Percentiles rank a stretch among this genome's conserved stretches.
phyloP scores from a whole-genome alignment of 2,113 vertebrate species.

The Percina caprodes region DNA sequence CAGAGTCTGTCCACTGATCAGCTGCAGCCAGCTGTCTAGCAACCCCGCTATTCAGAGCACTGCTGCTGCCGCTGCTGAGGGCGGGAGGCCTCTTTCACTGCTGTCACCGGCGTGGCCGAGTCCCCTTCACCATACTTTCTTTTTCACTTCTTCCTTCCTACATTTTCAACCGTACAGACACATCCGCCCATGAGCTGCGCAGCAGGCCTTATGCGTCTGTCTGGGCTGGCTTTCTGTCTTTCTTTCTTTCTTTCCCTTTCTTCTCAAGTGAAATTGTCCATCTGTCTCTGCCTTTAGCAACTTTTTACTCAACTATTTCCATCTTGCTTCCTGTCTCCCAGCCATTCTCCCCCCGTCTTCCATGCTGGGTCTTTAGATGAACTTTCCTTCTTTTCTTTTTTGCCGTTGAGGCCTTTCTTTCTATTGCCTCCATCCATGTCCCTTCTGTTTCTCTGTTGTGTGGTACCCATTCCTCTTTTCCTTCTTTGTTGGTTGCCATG shows the following conservation, averaged over 20 bases:
- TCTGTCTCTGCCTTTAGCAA: constrained; percentile 67
- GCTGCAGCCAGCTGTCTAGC: constrained; percentile 89
- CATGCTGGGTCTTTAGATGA: constrained; percentile 71
- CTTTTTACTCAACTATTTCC: constrained; percentile 53
- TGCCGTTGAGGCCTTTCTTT: constrained; percentile 64
- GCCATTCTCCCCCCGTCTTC: constrained; percentile 65
- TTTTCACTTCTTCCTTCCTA: constrained; percentile 83
- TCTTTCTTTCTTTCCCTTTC: constrained; percentile 54
- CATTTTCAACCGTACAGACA: constrained; percentile 79
- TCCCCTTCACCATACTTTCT: constrained; percentile 81
- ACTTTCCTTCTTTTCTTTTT: constrained; percentile 51
- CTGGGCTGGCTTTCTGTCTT: constrained; percentile 55
- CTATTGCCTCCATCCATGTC: constrained; percentile 57
- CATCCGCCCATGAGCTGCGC: constrained; percentile 76
- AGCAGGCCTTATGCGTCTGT: constrained; percentile 70
- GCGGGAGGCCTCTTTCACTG: constrained; percentile 67
- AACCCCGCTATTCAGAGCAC: constrained; percentile 85
- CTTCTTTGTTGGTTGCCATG: constrained; percentile 73
- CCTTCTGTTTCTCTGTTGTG: constrained; percentile 70
- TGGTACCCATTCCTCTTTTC: constrained; percentile 73
- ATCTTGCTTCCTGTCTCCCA: constrained; percentile 49
- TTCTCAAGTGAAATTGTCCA: constrained; percentile 65
- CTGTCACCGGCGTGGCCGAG: constrained; percentile 67
- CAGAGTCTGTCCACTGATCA: constrained; percentile 86
- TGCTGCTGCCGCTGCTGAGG: constrained; percentile 65